A percentile compares a stretch with the other conserved stretches of the same genome.
Conservation (phyloP, 2,797 vertebrate species). For the Falco berigora region DNA sequence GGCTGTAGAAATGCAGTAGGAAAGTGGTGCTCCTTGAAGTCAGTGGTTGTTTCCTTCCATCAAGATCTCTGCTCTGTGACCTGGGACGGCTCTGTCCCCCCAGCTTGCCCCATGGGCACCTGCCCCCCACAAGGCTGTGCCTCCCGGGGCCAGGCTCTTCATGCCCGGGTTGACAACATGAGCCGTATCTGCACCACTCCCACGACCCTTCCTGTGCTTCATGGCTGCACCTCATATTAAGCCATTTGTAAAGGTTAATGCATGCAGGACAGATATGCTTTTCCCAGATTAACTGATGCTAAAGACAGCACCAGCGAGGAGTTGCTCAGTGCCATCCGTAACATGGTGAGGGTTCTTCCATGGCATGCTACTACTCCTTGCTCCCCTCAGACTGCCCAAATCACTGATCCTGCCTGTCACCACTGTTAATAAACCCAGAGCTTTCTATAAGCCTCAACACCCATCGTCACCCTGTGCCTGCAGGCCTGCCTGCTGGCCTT, state of each 20-base stretch:
- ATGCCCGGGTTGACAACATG: background rate
- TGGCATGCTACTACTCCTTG: background rate
- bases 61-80: background rate
- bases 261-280: background rate
- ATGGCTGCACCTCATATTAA: background rate
- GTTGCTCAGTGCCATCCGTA: background rate
- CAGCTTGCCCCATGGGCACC: fast-evolving
- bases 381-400: background rate
- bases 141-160: background rate
- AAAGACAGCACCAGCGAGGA: background rate
- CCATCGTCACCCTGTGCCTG: background rate
- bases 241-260: background rate
- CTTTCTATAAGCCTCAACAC: background rate
- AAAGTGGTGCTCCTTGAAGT: background rate
- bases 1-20: background rate
- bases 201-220: background rate
- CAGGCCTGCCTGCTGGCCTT: background rate
- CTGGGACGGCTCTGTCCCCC: background rate
- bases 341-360: background rate
- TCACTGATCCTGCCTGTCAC: background rate
- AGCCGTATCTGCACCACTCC: background rate
- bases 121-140: background rate
- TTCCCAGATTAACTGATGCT: background rate
- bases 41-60: background rate
- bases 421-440: background rate